A percentile compares a stretch with the other conserved stretches of the same genome.
Conservation (phyloP, 2,888 invertebrate species). For the Eurytoma adleriae region DNA sequence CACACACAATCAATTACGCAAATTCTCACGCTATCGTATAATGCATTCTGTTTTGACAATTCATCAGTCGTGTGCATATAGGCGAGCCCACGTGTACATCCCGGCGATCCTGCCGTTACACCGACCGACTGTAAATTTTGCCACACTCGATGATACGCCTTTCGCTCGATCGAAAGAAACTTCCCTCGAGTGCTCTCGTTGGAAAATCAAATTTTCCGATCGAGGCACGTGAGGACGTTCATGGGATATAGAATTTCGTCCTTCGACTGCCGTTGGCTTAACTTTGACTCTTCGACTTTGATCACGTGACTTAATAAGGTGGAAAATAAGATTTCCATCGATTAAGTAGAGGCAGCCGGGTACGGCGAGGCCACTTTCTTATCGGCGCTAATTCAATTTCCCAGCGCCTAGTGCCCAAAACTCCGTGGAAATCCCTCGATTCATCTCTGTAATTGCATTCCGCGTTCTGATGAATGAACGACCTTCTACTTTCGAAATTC, state of each 20-base stretch:
- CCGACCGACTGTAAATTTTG: background rate
- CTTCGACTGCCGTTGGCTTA: too few relatives aligned
- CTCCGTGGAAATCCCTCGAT: too few relatives aligned
- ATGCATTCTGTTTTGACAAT: constrained; percentile 25
- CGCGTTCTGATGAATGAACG: too few relatives aligned
- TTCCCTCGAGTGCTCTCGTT: background rate
- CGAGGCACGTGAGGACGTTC: background rate
- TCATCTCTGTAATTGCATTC: too few relatives aligned
- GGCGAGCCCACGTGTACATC: background rate
- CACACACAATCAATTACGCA: constrained; percentile 31
- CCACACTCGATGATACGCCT: background rate
- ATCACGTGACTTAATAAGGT: too few relatives aligned
- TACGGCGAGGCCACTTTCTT: background rate
- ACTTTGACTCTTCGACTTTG: too few relatives aligned
- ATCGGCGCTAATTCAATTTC: too few relatives aligned
- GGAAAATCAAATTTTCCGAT: background rate
- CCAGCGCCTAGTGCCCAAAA: too few relatives aligned
- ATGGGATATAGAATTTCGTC: too few relatives aligned
- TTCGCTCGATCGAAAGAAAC: background rate
- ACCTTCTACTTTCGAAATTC: too few relatives aligned
- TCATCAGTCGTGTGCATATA: constrained; percentile 32
- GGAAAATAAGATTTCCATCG: too few relatives aligned
- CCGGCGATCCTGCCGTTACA: background rate
- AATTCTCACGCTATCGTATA: constrained; percentile 11
- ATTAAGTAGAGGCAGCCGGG: constrained; percentile 5